Evolutionary conservation across 2,113 vertebrate genomes (phyloP).

Genomic region (Irena cyanogastra): DNA sequence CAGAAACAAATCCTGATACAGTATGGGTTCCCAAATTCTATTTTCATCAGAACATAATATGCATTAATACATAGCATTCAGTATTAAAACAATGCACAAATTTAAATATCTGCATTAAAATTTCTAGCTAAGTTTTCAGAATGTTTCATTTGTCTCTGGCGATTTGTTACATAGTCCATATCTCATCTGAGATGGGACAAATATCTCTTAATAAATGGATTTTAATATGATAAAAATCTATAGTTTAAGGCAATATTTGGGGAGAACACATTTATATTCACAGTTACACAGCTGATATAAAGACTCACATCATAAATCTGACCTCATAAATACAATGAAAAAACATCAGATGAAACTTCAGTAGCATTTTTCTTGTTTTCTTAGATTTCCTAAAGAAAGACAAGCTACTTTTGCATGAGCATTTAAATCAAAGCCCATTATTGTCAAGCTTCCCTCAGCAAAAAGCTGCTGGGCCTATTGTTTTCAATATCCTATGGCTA

Average conservation of each 20-base stretch:
- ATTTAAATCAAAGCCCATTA: slow-evolving; percentile 29
- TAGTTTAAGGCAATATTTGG: background rate
- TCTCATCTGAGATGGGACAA: background rate
- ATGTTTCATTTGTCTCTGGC: background rate
- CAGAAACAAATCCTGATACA: background rate
- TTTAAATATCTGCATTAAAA: background rate
- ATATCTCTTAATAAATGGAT: background rate
- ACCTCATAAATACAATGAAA: background rate
- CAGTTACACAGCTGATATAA: background rate
- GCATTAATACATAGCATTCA: background rate
- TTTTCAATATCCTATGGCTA: slow-evolving; percentile 37
- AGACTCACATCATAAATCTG: background rate
- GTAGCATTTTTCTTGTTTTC: background rate
- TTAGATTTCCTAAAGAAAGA: background rate
- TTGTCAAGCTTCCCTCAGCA: background rate
- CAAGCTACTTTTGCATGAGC: background rate
- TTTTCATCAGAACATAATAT: background rate
- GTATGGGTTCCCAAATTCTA: background rate
- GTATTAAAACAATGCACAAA: background rate
- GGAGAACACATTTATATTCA: background rate
- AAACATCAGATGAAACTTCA: background rate
- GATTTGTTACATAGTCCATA: background rate
- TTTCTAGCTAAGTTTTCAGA: background rate
- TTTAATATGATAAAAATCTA: background rate
- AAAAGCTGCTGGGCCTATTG: slow-evolving; percentile 18